Percentiles rank a stretch among this genome's conserved stretches.
phyloP scores from a whole-genome alignment of 1,140 invertebrate species.

The Anastatus disparis region DNA sequence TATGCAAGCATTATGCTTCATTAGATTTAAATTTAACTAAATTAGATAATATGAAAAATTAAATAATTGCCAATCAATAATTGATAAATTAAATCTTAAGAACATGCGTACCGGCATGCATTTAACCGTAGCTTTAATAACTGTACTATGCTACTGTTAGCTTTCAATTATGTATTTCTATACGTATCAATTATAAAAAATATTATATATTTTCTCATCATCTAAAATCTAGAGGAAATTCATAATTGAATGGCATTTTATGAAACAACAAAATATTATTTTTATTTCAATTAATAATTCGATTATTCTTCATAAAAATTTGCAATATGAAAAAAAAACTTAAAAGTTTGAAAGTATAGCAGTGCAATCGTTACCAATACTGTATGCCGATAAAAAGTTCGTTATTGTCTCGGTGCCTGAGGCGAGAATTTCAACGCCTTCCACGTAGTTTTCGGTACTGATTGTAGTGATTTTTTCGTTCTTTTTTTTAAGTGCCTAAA shows the following conservation, averaged over 20 bases:
- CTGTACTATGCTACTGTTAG: background rate
- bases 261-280: background rate
- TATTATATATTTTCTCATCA: background rate
- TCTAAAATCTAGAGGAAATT: background rate
- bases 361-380: background rate
- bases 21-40: slow-evolving; percentile 1
- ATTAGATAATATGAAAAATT: slow-evolving; percentile 14
- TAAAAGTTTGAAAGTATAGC: slow-evolving; percentile 6
- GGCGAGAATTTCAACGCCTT: background rate
- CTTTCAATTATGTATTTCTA: slow-evolving; percentile 8
- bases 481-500: slow-evolving; percentile 18
- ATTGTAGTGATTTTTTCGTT: background rate
- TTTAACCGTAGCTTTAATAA: slow-evolving; percentile 35
- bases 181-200: too few species aligned
- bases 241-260: background rate
- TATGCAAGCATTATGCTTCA: background rate
- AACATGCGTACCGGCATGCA: slow-evolving; percentile 32
- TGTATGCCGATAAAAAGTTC: slow-evolving; percentile 16
- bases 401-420: background rate
- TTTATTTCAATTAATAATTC: background rate
- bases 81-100: slow-evolving; percentile 18
- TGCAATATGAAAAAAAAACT: too few species aligned
- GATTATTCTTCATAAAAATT: too few species aligned
- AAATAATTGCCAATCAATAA: slow-evolving; percentile 10
- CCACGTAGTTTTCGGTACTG: too few species aligned